Percentiles rank a stretch among this genome's conserved stretches.
Conservation (phyloP, 1,140 invertebrate species). For the Philaenus spumarius region DNA sequence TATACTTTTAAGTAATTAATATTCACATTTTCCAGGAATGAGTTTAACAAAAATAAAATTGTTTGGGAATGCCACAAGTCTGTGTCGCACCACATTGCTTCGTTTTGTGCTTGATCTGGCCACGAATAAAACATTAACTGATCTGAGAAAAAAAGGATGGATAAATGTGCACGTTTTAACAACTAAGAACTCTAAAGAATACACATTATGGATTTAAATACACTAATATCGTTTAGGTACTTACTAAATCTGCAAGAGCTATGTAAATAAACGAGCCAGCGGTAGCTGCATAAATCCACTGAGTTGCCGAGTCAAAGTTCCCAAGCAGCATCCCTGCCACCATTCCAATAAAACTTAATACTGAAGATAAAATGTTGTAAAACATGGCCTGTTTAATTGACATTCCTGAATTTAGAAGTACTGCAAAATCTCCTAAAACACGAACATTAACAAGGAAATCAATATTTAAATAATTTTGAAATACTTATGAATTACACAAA, state of each 20-base stretch:
- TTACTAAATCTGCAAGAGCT: constrained; percentile 69
- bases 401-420: constrained; percentile 69
- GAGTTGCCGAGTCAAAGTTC: constrained; percentile 53
- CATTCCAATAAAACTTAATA: constrained; percentile 69
- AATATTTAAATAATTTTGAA: background rate
- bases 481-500: too few relatives aligned
- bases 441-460: background rate
- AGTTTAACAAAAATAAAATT: too few relatives aligned
- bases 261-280: constrained; percentile 80
- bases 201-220: background rate
- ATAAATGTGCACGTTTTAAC: too few relatives aligned
- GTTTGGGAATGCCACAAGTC: too few relatives aligned
- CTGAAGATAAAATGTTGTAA: constrained; percentile 66
- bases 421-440: constrained; percentile 64
- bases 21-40: too few relatives aligned
- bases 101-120: too few relatives aligned
- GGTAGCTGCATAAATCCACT: constrained; percentile 70
- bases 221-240: constrained; percentile 4
- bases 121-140: too few relatives aligned
- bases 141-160: too few relatives aligned
- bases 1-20: too few relatives aligned
- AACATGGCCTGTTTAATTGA: constrained; percentile 58
- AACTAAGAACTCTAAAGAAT: too few relatives aligned
- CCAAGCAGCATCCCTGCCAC: constrained; percentile 62
- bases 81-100: too few relatives aligned